Evolutionary conservation across 2,113 vertebrate species (phyloP), one percentile per base, ranked within the genome.

Genomic region (Hypocryptadius cinnamomeus): DNA sequence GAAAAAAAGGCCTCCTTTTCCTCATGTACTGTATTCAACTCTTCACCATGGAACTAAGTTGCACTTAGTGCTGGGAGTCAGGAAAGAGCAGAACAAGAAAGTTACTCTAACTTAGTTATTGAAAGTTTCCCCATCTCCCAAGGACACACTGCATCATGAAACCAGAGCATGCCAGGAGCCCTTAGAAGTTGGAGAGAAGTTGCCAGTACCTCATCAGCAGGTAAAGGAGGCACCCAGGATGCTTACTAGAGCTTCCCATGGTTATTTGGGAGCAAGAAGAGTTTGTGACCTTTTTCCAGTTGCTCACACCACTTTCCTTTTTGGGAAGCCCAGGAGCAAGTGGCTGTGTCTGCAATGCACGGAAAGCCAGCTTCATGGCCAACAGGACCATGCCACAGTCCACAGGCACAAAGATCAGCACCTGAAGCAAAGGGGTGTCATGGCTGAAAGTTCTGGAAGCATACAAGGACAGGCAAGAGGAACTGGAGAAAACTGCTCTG

Each of bases 1-100:
- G n/a, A 33, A 64, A 61, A 68, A 28, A 70, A 51, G 2, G 15
- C 51, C 9, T 77, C 51, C 9, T 80, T 73, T 80, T 57, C 28
- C 22, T 45, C 56, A 30, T 0, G 0, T 31, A 11, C 47, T 23
- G 4, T 31, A 47, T 65, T 74, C 60, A 78, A 42, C 0, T 13
- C 45, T 56, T 77, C 3, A 2, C 15, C 9, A 6, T 0, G 0
- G 22, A 60, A 72, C 27, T 48, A 68, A 76, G 22, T 33, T 69
- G 31, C 12, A 60, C 28, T 45, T 48, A 3, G 18, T 31, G 27
- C 66, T 56, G 23, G 28, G 9, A 79, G 31, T 18, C 48, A 31
- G 37, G 40, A 54, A 81, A 82, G 5, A 13, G 15, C 17, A 65
- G 35, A 91, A 82, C 10, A 64, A 77, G 28, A 44, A 84, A 78